Base-by-base conservation (phyloP, 2,888 invertebrate genomes). In the Epirrhoe tristata region DNA sequence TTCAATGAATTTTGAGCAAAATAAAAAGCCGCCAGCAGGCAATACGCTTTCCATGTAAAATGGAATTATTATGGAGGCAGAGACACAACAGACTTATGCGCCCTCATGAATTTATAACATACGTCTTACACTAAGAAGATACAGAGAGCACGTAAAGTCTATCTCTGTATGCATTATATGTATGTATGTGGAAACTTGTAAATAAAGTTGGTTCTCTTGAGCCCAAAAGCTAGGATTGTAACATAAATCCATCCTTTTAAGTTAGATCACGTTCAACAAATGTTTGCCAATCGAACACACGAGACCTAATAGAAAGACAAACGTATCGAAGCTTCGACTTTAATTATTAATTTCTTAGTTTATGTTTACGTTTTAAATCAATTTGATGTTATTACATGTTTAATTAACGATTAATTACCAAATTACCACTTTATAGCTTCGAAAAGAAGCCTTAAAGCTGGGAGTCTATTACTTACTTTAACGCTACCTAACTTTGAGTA, bases 241-340 rank as follows among this genome's bases (percentile, higher is more conserved):
- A 84, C 82, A 85, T 85, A 88, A 89, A 88, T 86, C 87, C 84
- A 81, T 81, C 82, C 82, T 87, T 87, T 85, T 83, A 84, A 88
- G 87, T 88, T 83, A 81, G 86, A 89, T 87, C 90, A 90, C 90
- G 90, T 90, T 89, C 89, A 77, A 81, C 88, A 89, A 90, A 89
- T 89, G 86, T 89, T 90, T 88, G 83, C 84, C 79, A 82, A 83
- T 81, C 78, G 81, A 86, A 85, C 87, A 89, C 81, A 87, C 82
- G 80, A 81, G 79, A 81, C 78, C 81, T 89, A 88, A 88, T 88
- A 84, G 85, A 80, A 86, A 84, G 83, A 84, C 85, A 88, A 85
- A 87, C 84, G 82, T 79, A 85, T 85, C 79, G 81, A 77, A 83
- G 87, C 80, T 86, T 84, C 78, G 74, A 77, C 78, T 83, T 80